These are phyloP conservation scores for Quadroppia sp. DNA, from an alignment of 2,888 invertebrate species.

Conservation along the genomic window DNA sequence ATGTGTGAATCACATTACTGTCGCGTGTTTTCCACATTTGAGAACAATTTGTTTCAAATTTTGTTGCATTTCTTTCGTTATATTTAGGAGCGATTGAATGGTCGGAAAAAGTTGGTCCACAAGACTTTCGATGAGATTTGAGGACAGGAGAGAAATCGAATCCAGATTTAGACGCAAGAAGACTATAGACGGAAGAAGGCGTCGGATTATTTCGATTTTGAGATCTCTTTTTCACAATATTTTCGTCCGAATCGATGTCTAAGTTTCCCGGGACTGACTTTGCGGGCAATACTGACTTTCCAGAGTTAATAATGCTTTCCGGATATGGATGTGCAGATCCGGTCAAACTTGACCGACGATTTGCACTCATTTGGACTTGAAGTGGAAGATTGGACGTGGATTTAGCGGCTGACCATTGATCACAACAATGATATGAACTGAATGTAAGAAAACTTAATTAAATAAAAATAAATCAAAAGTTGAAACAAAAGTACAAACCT, in stretches of 20 bases:
- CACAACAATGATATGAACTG: conserved; percentile 35
- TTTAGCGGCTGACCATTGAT: conserved; percentile 32
- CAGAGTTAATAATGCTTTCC: neutral
- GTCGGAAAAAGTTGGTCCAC: conserved; percentile 14
- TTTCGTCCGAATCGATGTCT: conserved; percentile 29
- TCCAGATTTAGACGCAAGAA: conserved; percentile 32
- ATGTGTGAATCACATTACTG: neutral
- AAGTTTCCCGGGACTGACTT: conserved; percentile 29
- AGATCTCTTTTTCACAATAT: conserved; percentile 32
- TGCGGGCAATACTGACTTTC: conserved; percentile 23
- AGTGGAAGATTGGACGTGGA: conserved; percentile 35
- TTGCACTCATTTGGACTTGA: conserved; percentile 31
- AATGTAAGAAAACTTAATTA: neutral
- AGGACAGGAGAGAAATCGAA: conserved; percentile 20
- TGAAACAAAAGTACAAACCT: conserved; percentile 4
- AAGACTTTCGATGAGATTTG: conserved; percentile 19
- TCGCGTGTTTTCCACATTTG: conserved; percentile 20
- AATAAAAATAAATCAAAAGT: conserved; percentile 3
- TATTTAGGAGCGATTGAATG: neutral
- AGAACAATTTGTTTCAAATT: neutral
- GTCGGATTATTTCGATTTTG: conserved; percentile 33
- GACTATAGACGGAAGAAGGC: conserved; percentile 35
- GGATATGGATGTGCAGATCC: conserved; percentile 7
- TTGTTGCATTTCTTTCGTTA: neutral
- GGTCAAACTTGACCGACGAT: conserved; percentile 17